phyloP scores from a whole-genome alignment of 2,113 vertebrate genomes.

The Gymnogyps californianus region DNA sequence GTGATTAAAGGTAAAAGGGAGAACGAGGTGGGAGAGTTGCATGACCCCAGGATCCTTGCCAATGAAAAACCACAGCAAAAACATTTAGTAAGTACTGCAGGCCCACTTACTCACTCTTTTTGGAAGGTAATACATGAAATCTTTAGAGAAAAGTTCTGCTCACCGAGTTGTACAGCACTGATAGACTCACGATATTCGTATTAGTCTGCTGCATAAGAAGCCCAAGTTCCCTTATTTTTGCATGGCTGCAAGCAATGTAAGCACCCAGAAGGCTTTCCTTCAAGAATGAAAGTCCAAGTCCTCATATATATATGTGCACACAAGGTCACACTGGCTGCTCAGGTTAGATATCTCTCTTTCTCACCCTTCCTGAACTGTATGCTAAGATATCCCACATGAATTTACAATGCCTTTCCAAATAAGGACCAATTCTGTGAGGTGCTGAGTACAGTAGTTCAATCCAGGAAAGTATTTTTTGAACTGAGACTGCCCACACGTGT shows the following conservation, averaged over 20 bases:
- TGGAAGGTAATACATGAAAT: background rate
- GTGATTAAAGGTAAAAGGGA: background rate
- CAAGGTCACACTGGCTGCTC: background rate
- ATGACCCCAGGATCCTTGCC: background rate
- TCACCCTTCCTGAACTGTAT: background rate
- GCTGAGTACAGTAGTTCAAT: background rate
- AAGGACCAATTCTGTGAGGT: background rate
- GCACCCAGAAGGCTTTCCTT: background rate
- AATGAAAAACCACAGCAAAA: background rate
- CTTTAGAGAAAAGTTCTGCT: background rate
- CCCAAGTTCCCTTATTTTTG: background rate
- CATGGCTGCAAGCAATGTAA: background rate
- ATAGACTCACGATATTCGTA: background rate
- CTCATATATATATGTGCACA: background rate
- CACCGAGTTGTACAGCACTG: background rate
- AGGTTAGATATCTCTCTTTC: background rate
- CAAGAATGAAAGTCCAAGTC: background rate
- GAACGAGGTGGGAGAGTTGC: background rate
- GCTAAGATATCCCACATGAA: background rate
- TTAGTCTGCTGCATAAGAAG: background rate
- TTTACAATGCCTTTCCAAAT: background rate
- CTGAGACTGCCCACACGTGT: background rate
- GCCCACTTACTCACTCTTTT: background rate
- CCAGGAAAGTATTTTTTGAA: background rate
- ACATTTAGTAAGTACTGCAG: background rate